Conservation (phyloP, 2,797 vertebrate species). For the Lepilemur ruficaudatus region DNA sequence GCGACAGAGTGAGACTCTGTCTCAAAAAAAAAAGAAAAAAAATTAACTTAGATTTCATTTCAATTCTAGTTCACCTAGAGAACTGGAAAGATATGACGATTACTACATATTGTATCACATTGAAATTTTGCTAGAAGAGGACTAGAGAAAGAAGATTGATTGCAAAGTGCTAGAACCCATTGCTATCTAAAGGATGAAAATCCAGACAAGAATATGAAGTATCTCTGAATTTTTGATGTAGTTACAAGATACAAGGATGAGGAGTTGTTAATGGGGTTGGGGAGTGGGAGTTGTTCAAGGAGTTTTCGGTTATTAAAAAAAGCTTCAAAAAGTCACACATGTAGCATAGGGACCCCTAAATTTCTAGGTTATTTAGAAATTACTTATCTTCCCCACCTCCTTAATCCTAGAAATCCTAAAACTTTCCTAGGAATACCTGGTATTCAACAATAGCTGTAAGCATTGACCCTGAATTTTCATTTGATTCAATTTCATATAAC, state of each 20-base stretch:
- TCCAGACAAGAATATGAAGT: not conserved
- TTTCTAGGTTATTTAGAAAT: not conserved
- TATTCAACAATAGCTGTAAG: slow-evolving; percentile 10
- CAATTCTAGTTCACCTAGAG: not conserved
- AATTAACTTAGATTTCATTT: not conserved
- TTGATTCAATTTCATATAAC: slow-evolving; percentile 23
- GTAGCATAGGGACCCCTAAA: not conserved
- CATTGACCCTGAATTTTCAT: not conserved
- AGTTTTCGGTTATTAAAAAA: not conserved
- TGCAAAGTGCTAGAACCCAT: not conserved
- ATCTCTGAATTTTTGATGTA: not conserved
- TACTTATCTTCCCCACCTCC: not conserved
- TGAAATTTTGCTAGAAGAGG: not conserved
- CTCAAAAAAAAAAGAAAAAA: not conserved
- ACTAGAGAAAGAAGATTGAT: not conserved
- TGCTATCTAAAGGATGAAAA: not conserved
- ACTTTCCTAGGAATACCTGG: slow-evolving; percentile 2
- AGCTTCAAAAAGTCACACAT: not conserved
- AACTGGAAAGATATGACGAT: not conserved
- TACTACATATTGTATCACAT: not conserved
- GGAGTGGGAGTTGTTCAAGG: not conserved
- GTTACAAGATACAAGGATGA: not conserved
- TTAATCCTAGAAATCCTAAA: slow-evolving; percentile 1
- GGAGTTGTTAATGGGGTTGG: not conserved
- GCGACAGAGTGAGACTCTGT: too few relatives aligned